Evolutionary conservation across 1,140 invertebrate genomes (phyloP), one percentile per base, ranked within the genome.

Genomic region (Babylonia areolata): DNA sequence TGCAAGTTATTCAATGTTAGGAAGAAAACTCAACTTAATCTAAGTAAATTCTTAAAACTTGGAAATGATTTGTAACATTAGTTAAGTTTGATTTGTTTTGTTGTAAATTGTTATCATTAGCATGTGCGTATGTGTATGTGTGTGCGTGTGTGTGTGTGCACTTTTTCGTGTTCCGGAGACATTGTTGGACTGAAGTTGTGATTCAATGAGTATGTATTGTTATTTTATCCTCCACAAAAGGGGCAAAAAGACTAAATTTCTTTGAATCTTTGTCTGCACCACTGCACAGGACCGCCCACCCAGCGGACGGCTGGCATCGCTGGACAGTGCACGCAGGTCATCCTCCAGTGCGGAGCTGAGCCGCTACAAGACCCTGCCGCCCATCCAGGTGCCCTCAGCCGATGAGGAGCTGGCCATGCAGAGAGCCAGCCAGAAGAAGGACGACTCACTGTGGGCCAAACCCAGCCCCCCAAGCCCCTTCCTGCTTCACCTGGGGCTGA

Each of bases 401-500:
- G 93, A 94, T 87, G 91, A 92, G 40, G 87, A 91, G 78, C 90
- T 90, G 73, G 78, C 84, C 1, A 28, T 87, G 42, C 79, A 85
- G 37, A 88, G 89, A 28, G 78, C 82, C 51, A 81, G 85, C 39
- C 82, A 87, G 78, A 90, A 88, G 80, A 91, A 92, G 35, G 86
- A 92, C 20, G 81, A 90, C 69, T 84, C 85, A 33, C 82, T 93
- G 35, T 94, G 93, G 93, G 89, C 88, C 69, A 93, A 93, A 84
- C 94, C 94, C 40, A 80, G 83, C 28, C 89, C 92, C 77, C 93
- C 93, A 0, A 88, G 87, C 51, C 92, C 94, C 35, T 94, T 94
- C 90, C 84, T 94, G 15, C 86, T 94, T 0, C 94, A 94, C 86
- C 88, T 94, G 23, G 94, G 93, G 15, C 88, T 94, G n/a, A 94